These are phyloP conservation scores for Otis tarda DNA, from an alignment of 2,113 vertebrate species.

Conservation along the genomic window DNA sequence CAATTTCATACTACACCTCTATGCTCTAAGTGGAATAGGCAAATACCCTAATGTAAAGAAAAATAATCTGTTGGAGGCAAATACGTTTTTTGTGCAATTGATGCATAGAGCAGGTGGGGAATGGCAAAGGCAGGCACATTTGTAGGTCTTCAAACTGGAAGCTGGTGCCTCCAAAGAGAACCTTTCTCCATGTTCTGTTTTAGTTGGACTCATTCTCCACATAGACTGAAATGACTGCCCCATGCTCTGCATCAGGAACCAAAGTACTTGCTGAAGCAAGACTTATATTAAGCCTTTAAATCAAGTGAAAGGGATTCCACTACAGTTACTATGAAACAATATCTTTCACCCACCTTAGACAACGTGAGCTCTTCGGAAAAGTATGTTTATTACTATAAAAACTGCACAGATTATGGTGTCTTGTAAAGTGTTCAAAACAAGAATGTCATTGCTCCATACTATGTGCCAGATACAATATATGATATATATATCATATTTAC, in stretches of 20 bases:
- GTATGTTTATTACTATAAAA: background rate
- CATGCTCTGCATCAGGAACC: background rate
- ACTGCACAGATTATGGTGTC: background rate
- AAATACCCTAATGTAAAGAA: background rate
- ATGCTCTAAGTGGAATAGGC: background rate
- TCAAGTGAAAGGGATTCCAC: background rate
- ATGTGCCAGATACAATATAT: background rate
- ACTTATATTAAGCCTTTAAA: slow-evolving; percentile 16
- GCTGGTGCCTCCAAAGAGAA: background rate
- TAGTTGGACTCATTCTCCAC: background rate
- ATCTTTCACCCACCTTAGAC: background rate
- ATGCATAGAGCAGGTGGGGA: background rate
- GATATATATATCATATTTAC: too few relatives aligned
- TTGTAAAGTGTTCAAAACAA: background rate
- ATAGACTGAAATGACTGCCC: background rate
- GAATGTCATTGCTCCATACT: background rate
- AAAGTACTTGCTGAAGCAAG: background rate
- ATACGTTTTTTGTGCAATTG: background rate
- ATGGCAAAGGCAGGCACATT: background rate
- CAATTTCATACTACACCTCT: background rate
- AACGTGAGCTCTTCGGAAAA: background rate
- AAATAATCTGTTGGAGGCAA: background rate
- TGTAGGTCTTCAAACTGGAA: background rate
- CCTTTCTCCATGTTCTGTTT: background rate
- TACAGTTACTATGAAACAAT: background rate